These are phyloP conservation scores for Oncorhynchus kisutch DNA, from an alignment of 2,113 vertebrate genomes.

Conservation along the genomic window DNA sequence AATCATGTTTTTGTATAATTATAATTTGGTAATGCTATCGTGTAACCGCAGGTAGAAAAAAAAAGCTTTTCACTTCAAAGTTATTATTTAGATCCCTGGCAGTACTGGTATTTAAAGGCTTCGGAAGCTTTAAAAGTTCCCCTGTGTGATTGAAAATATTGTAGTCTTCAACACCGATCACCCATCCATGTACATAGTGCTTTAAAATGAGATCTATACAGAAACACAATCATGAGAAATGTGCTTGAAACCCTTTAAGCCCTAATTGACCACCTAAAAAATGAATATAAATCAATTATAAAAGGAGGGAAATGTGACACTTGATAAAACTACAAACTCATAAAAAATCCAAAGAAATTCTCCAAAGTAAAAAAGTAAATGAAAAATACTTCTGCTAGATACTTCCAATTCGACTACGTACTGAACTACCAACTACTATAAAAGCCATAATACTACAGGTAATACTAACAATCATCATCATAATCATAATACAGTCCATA, in stretches of 20 bases:
- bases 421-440: conserved; percentile 56
- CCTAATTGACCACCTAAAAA: conserved; percentile 59
- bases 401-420: conserved; percentile 52
- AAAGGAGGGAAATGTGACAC: too few relatives aligned
- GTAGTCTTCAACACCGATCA: conserved; percentile 50
- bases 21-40: conserved; percentile 18
- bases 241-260: conserved; percentile 73
- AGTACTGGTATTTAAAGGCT: conserved; percentile 48
- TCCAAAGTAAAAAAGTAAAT: conserved; percentile 25
- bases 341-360: conserved; percentile 19
- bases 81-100: conserved; percentile 52
- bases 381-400: conserved; percentile 55
- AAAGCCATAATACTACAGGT: conserved; percentile 29
- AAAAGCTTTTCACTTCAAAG: conserved; percentile 45
- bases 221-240: conserved; percentile 66
- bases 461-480: conserved; percentile 36
- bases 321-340: conserved; percentile 46
- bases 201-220: conserved; percentile 61
- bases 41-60: conserved; percentile 42
- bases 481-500: conserved; percentile 63
- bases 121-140: conserved; percentile 40
- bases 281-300: conserved; percentile 46
- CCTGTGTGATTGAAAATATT: conserved; percentile 49
- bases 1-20: conserved; percentile 48
- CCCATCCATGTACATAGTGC: conserved; percentile 58